Percentiles rank a stretch among this genome's conserved stretches.
Evolutionary conservation across 53 echinoderm and acorn worm species (phyloP).

Genomic region (Zoroaster sp.): DNA sequence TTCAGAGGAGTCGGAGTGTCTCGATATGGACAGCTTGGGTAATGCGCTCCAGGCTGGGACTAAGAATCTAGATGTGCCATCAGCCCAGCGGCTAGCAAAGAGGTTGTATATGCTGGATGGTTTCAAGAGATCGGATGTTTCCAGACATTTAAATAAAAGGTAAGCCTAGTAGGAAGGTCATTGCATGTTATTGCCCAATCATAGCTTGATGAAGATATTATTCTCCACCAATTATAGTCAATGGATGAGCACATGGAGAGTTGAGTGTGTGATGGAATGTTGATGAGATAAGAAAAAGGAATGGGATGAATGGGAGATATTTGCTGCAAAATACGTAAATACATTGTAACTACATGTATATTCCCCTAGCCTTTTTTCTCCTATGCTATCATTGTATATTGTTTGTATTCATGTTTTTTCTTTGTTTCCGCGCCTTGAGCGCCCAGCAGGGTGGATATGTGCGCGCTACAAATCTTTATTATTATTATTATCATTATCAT

Average conservation of each 20-base stretch:
- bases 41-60: slow-evolving; percentile 76
- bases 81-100: slow-evolving; percentile 92
- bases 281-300: background rate
- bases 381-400: too few relatives aligned
- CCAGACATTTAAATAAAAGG: slow-evolving; percentile 94
- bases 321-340: too few relatives aligned
- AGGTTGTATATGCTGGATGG: slow-evolving; percentile 87
- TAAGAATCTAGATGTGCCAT: slow-evolving; percentile 85
- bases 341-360: too few relatives aligned
- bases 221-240: background rate
- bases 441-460: too few relatives aligned
- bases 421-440: too few relatives aligned
- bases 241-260: background rate
- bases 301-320: too few relatives aligned
- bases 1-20: slow-evolving; percentile 66
- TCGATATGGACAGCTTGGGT: slow-evolving; percentile 79
- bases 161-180: slow-evolving; percentile 21
- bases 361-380: too few relatives aligned
- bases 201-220: background rate
- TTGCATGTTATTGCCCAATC: background rate
- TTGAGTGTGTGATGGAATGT: background rate
- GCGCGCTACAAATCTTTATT: too few relatives aligned
- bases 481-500: too few relatives aligned
- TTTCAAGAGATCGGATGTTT: slow-evolving; percentile 90
- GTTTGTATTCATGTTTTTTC: too few relatives aligned